These are phyloP conservation scores for Oryzias sinensis DNA, from an alignment of 2,797 vertebrate genomes.

Conservation along the genomic window DNA sequence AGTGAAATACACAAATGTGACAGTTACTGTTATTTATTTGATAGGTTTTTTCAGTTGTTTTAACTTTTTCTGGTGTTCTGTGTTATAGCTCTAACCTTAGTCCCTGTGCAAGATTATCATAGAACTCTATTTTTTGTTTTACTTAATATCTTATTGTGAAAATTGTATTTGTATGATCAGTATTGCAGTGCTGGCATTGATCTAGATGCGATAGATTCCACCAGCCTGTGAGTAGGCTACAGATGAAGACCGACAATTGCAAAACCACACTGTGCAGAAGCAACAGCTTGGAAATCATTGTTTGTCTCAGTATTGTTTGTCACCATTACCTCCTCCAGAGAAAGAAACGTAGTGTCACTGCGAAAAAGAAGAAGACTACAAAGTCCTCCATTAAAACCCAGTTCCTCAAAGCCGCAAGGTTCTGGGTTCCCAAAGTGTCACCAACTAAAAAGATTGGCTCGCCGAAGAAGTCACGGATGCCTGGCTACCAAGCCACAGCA, in stretches of 20 bases:
- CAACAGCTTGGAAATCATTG: slow-evolving; percentile 37
- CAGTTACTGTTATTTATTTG: not conserved
- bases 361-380: slow-evolving; percentile 93
- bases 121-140: no score
- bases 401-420: slow-evolving; percentile 82
- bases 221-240: not conserved
- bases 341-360: slow-evolving; percentile 88
- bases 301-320: slow-evolving; percentile 84
- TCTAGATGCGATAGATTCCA: no score
- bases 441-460: slow-evolving; percentile 82
- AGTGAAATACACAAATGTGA: not conserved
- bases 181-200: no score
- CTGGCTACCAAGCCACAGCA: slow-evolving; percentile 85
- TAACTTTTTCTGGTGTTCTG: not conserved
- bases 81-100: not conserved
- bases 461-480: slow-evolving; percentile 90
- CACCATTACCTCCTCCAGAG: slow-evolving; percentile 86
- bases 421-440: slow-evolving; percentile 84
- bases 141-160: no score
- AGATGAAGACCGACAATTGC: slow-evolving; percentile 7
- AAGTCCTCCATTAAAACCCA: slow-evolving; percentile 86
- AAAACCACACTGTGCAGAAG: slow-evolving; percentile 20
- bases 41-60: not conserved
- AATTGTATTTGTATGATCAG: no score
- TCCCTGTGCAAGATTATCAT: no score